Conservation (phyloP, 2,797 vertebrate species). For the Mus spretus region DNA sequence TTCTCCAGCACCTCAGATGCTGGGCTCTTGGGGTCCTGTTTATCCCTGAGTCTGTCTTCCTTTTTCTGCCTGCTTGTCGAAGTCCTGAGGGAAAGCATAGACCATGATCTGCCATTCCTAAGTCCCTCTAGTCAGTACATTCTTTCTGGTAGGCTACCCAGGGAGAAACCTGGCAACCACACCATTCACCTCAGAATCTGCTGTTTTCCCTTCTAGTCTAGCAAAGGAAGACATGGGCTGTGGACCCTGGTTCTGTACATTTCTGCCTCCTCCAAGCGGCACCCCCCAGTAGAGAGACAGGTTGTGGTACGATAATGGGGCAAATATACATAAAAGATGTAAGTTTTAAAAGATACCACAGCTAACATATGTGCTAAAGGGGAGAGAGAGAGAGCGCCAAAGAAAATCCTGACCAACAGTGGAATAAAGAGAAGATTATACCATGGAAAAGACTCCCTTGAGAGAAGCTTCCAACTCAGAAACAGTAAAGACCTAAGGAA, state of each 20-base stretch:
- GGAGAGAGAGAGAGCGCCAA: not conserved
- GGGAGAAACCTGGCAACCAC: not conserved
- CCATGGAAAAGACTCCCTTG: not conserved
- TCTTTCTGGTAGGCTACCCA: not conserved
- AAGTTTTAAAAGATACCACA: not conserved
- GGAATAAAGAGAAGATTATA: not conserved
- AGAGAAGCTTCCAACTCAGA: not conserved
- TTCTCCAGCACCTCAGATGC: not conserved
- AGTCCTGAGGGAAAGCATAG: not conserved
- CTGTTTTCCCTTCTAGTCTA: not conserved
- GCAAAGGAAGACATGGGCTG: not conserved
- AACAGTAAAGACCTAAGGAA: not conserved
- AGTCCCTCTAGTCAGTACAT: not conserved
- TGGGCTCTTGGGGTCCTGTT: not conserved
- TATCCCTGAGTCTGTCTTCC: not conserved
- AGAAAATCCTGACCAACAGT: not conserved
- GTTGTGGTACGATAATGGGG: not conserved
- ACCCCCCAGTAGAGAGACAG: not conserved
- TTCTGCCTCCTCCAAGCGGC: not conserved
- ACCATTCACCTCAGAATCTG: not conserved
- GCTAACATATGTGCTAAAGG: not conserved
- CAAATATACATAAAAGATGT: not conserved
- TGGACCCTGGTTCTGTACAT: not conserved
- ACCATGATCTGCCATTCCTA: not conserved
- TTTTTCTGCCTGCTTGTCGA: not conserved